These are phyloP conservation scores for Drosophila percnosoma DNA, from an alignment of 2,888 invertebrate species.

Conservation along the genomic window DNA sequence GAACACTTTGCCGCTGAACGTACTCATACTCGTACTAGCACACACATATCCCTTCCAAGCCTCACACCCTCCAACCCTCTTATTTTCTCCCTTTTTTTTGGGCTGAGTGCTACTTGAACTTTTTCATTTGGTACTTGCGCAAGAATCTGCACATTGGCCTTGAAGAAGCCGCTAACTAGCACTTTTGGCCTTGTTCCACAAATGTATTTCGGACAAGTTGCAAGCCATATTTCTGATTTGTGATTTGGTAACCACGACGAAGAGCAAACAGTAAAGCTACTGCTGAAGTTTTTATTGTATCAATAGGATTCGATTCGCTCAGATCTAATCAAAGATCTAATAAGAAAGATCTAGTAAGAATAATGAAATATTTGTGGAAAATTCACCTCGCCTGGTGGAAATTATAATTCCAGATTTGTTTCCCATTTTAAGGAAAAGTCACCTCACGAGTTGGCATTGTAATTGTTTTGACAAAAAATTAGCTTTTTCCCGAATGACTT, in stretches of 20 bases:
- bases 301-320: not conserved
- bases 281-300: not conserved
- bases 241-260: not conserved
- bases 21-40: conserved; percentile 10
- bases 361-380: not conserved
- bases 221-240: not conserved
- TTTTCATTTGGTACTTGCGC: conserved; percentile 53
- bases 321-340: no score
- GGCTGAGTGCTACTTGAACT: conserved; percentile 38
- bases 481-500: not conserved
- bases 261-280: not conserved
- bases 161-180: conserved; percentile 29
- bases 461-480: not conserved
- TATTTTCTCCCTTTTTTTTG: not conserved
- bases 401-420: not conserved
- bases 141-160: conserved; percentile 39
- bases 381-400: no score
- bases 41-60: not conserved
- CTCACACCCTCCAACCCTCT: conserved; percentile 3
- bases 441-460: no score
- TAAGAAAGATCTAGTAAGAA: no score
- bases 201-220: conserved; percentile 4
- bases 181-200: conserved; percentile 21
- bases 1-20: conserved; percentile 52
- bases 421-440: not conserved